Evolutionary conservation across 1,140 invertebrate genomes (phyloP), one percentile per base, ranked within the genome.

Genomic region (Odontomachus brunneus): DNA sequence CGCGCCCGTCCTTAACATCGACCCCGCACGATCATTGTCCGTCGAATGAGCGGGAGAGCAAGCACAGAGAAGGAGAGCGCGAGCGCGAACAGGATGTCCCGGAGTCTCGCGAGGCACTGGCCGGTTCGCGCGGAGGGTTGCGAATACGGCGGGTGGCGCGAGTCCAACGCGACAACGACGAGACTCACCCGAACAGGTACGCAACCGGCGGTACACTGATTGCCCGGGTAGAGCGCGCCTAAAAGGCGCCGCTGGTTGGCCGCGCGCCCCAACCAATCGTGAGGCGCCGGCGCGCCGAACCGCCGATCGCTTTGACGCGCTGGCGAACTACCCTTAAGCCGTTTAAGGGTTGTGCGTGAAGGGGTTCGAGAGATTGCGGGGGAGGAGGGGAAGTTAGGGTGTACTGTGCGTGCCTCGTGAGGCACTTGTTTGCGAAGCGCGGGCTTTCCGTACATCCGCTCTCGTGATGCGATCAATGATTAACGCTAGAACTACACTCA

Each of bases 171-270:
- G 62, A 22, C 7, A 17, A 33, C 3, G 22, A 24, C 4, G 44
- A 7, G 73, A 17, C 48, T 38, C 0, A 33, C 29, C 83, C 81
- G 49, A 80, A 57, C 84, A 29, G 38, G 29, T 89, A 86, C 87
- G 87, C 87, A 59, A 88, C 85, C 88, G 84, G 84, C 87, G 87
- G 74, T 74, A 86, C 84, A 89, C 88, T 88, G 84, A 74, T 75
- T 81, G 88, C 84, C 88, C 81, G 88, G 88, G 66, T 82, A 76
- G 69, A 86, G 57, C 81, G 81, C 67, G 59, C 19, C 59, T 53
- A 12, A 29, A 38, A 33, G 55, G 33, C 66, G 26, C n/a, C 60
- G 44, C 33, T 67, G 11, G 38, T 63, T 69, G 33, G 69, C 57
- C 44, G 59, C 26, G 3, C 26, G 26, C 17, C 3, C 11, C 15